Conservation (phyloP, 2,888 invertebrate species). For the Cetonia aurata region DNA sequence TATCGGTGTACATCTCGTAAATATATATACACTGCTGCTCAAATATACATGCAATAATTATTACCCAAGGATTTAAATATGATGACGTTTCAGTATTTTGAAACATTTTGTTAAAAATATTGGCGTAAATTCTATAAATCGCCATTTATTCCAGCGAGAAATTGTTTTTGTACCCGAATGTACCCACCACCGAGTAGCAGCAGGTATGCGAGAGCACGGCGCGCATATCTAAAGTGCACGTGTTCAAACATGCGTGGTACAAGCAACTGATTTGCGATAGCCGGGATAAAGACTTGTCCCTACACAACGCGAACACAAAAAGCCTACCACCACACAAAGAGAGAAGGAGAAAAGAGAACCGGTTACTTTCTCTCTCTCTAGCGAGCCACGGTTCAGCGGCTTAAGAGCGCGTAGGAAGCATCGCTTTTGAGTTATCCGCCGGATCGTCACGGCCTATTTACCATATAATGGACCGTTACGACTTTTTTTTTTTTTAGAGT, state of each 20-base stretch:
- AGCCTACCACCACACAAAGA: background rate
- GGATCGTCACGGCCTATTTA: slow-evolving; percentile 48
- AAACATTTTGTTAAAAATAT: too few relatives aligned
- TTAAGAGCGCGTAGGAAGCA: slow-evolving; percentile 2
- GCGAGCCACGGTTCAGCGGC: background rate
- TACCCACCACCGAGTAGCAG: background rate
- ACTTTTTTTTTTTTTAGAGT: slow-evolving; percentile 16
- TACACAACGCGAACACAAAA: background rate
- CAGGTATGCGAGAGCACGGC: slow-evolving; percentile 10
- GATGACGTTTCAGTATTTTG: too few relatives aligned
- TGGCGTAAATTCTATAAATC: too few relatives aligned
- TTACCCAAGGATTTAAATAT: too few relatives aligned
- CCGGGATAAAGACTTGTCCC: slow-evolving; percentile 46
- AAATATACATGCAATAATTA: too few relatives aligned
- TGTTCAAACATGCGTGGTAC: slow-evolving; percentile 48
- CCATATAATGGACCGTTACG: slow-evolving; percentile 49
- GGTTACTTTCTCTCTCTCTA: slow-evolving; percentile 9
- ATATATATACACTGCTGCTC: too few relatives aligned
- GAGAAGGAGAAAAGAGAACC: slow-evolving; percentile 1
- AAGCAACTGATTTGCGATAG: slow-evolving; percentile 50
- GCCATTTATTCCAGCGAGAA: too few relatives aligned
- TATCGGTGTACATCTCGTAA: too few relatives aligned
- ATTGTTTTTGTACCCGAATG: background rate
- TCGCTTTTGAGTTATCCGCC: slow-evolving; percentile 30
- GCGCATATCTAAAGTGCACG: slow-evolving; percentile 45